Percentiles rank a stretch among this genome's conserved stretches.
phyloP scores from a whole-genome alignment of 2,113 vertebrate species.

The Polypterus bichir region DNA sequence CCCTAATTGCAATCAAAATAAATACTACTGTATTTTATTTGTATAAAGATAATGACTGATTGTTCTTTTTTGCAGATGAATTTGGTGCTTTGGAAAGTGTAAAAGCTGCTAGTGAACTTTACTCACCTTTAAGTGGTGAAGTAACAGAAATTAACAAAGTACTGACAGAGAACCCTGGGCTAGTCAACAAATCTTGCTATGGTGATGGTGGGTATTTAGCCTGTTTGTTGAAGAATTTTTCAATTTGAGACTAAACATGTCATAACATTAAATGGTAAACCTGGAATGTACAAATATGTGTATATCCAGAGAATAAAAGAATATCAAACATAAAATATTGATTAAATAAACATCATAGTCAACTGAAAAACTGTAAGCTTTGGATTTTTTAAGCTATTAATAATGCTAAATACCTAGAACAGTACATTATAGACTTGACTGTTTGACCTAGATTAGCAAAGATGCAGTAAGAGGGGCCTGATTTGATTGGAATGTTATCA shows the following conservation, averaged over 20 bases:
- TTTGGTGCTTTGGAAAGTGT: slow-evolving; percentile 96
- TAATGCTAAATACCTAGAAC: too few species aligned
- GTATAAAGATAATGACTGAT: too few species aligned
- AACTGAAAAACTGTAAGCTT: too few species aligned
- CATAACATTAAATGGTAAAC: neutral
- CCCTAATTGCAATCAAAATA: neutral
- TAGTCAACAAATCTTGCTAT: slow-evolving; percentile 95
- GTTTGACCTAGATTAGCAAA: too few species aligned
- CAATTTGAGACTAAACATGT: neutral
- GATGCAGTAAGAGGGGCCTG: too few species aligned
- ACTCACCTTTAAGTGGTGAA: slow-evolving; percentile 84
- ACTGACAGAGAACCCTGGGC: slow-evolving; percentile 79
- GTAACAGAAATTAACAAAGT: slow-evolving; percentile 77
- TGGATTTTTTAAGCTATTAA: too few species aligned
- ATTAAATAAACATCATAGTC: too few species aligned
- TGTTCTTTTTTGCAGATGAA: slow-evolving; percentile 59
- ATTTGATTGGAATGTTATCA: too few species aligned
- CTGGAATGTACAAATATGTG: neutral
- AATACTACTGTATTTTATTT: too few species aligned
- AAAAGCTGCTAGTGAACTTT: slow-evolving; percentile 94
- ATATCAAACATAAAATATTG: neutral
- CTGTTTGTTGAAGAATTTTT: neutral
- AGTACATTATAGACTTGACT: too few species aligned
- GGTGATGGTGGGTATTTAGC: slow-evolving; percentile 67
- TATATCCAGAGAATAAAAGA: neutral